Evolutionary conservation across 1,140 invertebrate species (phyloP).

Genomic region (Drosophila subpulchrella): DNA sequence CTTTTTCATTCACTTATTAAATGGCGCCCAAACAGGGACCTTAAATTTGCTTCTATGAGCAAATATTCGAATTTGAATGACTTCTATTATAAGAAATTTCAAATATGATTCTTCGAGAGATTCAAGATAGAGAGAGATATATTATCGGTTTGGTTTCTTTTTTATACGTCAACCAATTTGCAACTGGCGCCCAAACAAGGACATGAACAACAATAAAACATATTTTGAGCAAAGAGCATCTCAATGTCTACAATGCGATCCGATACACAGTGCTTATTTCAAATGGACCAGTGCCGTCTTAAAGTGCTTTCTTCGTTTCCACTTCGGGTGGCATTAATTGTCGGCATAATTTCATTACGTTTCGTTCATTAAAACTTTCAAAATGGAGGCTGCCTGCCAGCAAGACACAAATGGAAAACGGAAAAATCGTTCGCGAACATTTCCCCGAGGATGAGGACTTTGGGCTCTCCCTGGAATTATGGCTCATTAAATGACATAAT

Average conservation of each 20-base stretch:
- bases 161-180: no score
- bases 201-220: background rate
- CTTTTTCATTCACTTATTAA: no score
- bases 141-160: background rate
- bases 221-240: no score
- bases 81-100: background rate
- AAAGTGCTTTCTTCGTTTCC: slow-evolving; percentile 31
- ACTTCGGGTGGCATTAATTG: slow-evolving; percentile 63
- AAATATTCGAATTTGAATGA: background rate
- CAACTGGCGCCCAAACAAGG: background rate
- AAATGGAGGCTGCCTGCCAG: slow-evolving; percentile 42
- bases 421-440: slow-evolving; percentile 34
- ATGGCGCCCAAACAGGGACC: background rate
- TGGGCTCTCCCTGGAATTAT: slow-evolving; percentile 64
- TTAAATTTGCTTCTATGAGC: background rate
- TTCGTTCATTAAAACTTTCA: slow-evolving; percentile 75
- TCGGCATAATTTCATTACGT: slow-evolving; percentile 73
- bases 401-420: slow-evolving; percentile 32
- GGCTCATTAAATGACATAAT: slow-evolving; percentile 79
- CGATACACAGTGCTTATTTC: background rate
- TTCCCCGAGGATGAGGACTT: slow-evolving; percentile 35
- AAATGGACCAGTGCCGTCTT: slow-evolving; percentile 24
- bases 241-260: no score
- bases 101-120: background rate
- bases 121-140: background rate